Base-by-base conservation (phyloP, 2,888 invertebrate species). In the Orthosia gothica region DNA sequence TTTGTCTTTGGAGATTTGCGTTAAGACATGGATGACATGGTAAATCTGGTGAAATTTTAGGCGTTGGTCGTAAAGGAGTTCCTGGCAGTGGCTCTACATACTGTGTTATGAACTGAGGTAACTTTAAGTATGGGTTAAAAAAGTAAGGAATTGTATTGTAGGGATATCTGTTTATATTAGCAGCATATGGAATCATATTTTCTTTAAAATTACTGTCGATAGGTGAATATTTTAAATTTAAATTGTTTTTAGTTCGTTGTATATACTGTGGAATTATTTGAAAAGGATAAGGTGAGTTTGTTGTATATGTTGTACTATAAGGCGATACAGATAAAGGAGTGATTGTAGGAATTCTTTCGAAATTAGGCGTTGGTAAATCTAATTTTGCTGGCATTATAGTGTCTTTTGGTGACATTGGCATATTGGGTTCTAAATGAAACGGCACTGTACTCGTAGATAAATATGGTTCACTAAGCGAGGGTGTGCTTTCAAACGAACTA, bases 111-210 rank as follows among this genome's bases (percentile, higher is more conserved):
- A 15, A 11, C 9, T 55, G 58, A 45, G 50, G 49, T 16, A 45
- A 4, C 32, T 13, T 32, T 5, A 59, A 26, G 54, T 50, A 26
- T 2, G 64, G 81, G 2, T 75, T 64, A 3, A 5, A 5, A 13
- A 18, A 32, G 57, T 16, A 67, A 67, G 76, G 40, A 12, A 15
- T n/a, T 5, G 20, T n/a, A 26, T 45, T 45, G 20, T 20, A 70
- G 20, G 49, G 20, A 50, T 20, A 20, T 20, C 4, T 50, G 7
- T 70, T 45, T 13, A 1, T 26, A 3, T 18, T n/a, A 5, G 15
- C 3, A 11, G 64, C 7, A 50, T 5, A 55, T 47, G 68, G 59
- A 50, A 20, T 15, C 3, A 32, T 50, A 23, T 13, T 20, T 50
- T 57, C 45, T 49, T 20, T 40, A 0, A 26, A 65, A 11, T 15